These are phyloP conservation scores for Drosophila meridiana DNA, from an alignment of 2,888 invertebrate species.

Conservation along the genomic window DNA sequence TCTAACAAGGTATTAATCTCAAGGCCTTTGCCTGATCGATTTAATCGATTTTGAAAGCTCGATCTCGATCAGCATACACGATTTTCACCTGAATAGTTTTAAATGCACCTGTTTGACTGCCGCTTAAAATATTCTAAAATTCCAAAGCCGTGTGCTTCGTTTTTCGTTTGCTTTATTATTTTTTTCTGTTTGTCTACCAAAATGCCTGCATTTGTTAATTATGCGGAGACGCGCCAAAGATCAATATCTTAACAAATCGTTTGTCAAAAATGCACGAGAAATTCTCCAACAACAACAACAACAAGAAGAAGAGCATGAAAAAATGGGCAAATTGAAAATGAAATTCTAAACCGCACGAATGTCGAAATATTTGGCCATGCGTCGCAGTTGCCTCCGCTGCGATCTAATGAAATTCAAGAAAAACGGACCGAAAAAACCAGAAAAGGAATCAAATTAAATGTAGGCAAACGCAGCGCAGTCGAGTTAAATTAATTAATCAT, in stretches of 20 bases:
- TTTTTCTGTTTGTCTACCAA: neutral
- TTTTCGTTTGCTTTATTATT: neutral
- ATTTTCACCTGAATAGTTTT: neutral
- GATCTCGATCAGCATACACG: neutral
- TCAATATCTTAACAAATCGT: constrained; percentile 80
- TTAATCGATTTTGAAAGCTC: neutral
- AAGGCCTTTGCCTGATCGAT: neutral
- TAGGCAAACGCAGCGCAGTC: constrained; percentile 65
- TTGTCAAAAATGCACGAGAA: constrained; percentile 68
- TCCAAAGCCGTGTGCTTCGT: constrained; percentile 28
- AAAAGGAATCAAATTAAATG: constrained; percentile 75
- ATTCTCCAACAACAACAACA: constrained; percentile 16
- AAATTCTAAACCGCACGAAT: constrained; percentile 79
- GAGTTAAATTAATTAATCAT: constrained; percentile 78
- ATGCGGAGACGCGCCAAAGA: constrained; percentile 78
- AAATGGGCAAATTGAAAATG: constrained; percentile 66
- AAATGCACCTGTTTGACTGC: constrained; percentile 62
- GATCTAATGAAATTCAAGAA: constrained; percentile 73
- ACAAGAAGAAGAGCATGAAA: constrained; percentile 12
- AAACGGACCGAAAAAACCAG: constrained; percentile 49
- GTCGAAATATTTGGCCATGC: constrained; percentile 73
- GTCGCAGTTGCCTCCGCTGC: constrained; percentile 33
- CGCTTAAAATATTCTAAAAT: constrained; percentile 58
- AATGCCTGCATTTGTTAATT: constrained; percentile 56
- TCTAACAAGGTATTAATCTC: neutral